Percentiles rank a stretch among this genome's conserved stretches.
Conservation (phyloP, 1,140 invertebrate genomes). For the Nasonia giraulti region DNA sequence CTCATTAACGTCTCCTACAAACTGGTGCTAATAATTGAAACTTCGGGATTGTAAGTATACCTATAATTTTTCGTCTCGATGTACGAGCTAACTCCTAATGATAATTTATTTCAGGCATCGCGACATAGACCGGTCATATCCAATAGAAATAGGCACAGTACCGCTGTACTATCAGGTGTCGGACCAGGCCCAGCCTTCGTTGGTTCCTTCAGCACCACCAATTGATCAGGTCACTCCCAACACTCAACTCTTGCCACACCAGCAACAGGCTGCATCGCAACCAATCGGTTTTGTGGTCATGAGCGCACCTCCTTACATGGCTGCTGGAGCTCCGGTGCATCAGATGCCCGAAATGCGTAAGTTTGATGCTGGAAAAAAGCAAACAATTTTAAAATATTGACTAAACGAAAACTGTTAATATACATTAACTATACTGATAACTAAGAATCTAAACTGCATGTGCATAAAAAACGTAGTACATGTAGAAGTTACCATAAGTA, state of each 20-base stretch:
- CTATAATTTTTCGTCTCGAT: neutral
- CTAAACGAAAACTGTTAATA: neutral
- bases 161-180: constrained; percentile 44
- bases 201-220: constrained; percentile 28
- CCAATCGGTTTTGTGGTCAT: constrained; percentile 49
- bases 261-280: neutral
- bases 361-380: neutral
- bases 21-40: constrained; percentile 45
- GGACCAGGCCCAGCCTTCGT: neutral
- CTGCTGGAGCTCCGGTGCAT: neutral
- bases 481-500: neutral
- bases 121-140: constrained; percentile 50
- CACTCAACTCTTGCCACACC: neutral
- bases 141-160: constrained; percentile 59
- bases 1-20: constrained; percentile 56
- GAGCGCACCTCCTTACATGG: neutral
- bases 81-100: neutral
- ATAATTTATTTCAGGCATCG: constrained; percentile 52
- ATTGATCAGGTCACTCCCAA: constrained; percentile 4
- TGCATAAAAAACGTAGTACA: neutral
- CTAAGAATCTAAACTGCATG: neutral
- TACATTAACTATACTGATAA: neutral
- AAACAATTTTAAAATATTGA: neutral
- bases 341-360: constrained; percentile 40
- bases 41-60: constrained; percentile 52